Conservation (phyloP, 2,113 vertebrate genomes). For the Apodemus speciosus region DNA sequence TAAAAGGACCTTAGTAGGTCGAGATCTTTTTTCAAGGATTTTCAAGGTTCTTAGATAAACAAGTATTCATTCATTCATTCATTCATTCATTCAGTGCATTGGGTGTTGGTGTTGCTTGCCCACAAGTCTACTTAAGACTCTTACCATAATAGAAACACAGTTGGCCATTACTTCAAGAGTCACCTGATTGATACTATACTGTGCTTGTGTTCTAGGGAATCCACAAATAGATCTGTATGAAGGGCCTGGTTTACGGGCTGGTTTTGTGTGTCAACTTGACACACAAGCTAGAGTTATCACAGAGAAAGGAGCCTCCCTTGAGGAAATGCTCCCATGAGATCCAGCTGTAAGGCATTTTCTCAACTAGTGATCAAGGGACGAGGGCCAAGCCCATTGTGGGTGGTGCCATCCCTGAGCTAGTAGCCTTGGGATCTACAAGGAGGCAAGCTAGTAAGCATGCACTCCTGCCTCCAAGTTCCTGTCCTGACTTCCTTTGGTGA, state of each 20-base stretch:
- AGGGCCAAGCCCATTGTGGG: too few relatives aligned
- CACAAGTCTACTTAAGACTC: not conserved
- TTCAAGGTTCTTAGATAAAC: slow-evolving; percentile 8
- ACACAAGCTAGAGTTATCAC: too few relatives aligned
- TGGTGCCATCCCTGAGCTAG: too few relatives aligned
- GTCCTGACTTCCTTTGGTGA: too few relatives aligned
- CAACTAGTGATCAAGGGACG: too few relatives aligned
- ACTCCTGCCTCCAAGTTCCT: too few relatives aligned
- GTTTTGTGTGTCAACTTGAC: too few relatives aligned
- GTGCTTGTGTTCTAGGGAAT: not conserved
- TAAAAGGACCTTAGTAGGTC: not conserved
- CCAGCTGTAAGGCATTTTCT: too few relatives aligned
- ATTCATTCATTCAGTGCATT: not conserved
- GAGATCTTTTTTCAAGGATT: not conserved
- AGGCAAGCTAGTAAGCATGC: too few relatives aligned
- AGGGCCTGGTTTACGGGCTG: not conserved
- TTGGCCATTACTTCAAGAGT: not conserved
- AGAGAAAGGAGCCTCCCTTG: too few relatives aligned
- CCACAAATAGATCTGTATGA: not conserved
- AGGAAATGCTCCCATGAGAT: too few relatives aligned
- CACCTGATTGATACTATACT: not conserved
- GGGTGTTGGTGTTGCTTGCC: not conserved
- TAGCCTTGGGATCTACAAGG: too few relatives aligned
- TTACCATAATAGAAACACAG: not conserved
- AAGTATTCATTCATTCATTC: not conserved